Evolutionary conservation across 2,888 invertebrate species (phyloP).

Genomic region (Eristalinus aeneus): DNA sequence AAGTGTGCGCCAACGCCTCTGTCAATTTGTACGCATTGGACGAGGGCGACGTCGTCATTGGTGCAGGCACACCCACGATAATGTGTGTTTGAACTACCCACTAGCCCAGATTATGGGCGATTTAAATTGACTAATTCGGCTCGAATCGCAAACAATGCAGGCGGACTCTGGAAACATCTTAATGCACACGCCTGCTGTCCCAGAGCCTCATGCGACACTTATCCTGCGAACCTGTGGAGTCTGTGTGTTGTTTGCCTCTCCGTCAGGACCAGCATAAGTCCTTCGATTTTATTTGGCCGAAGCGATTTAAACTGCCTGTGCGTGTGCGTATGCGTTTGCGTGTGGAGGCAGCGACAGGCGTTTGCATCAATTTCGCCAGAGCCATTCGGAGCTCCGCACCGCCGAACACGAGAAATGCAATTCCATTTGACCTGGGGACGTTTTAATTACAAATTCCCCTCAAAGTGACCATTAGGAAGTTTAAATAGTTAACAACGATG

Average conservation of each 20-base stretch:
- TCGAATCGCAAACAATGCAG: constrained; percentile 23
- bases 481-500: constrained; percentile 70
- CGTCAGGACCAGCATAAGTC: constrained; percentile 33
- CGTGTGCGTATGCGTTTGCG: neutral
- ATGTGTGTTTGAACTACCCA: neutral
- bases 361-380: constrained; percentile 49
- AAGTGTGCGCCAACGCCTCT: constrained; percentile 42
- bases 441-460: constrained; percentile 72
- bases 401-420: constrained; percentile 70
- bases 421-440: constrained; percentile 71
- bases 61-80: constrained; percentile 13
- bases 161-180: constrained; percentile 31
- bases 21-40: constrained; percentile 34
- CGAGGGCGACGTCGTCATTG: constrained; percentile 24
- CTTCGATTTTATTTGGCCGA: constrained; percentile 51
- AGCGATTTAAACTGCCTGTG: constrained; percentile 34
- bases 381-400: constrained; percentile 54
- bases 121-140: constrained; percentile 59
- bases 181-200: constrained; percentile 18
- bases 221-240: constrained; percentile 35
- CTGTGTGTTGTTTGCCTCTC: constrained; percentile 7
- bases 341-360: neutral
- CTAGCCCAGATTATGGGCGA: constrained; percentile 37
- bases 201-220: constrained; percentile 32
- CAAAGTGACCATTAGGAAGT: constrained; percentile 72